Percentiles rank a stretch among this genome's conserved stretches.
Conservation (phyloP, 2,797 vertebrate species). For the Peromyscus nudipes region DNA sequence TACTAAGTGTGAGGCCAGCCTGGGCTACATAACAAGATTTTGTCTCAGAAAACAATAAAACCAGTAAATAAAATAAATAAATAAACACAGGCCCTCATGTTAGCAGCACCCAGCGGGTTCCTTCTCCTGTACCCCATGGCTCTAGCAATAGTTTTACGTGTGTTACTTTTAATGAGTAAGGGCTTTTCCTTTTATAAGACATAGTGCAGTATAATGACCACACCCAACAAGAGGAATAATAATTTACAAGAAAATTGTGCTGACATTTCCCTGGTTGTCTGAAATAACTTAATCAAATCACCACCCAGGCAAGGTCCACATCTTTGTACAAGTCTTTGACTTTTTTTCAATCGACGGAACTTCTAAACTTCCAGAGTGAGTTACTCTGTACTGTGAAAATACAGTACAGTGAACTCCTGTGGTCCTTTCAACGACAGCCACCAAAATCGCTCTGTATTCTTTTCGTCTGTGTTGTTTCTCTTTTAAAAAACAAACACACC, state of each 20-base stretch:
- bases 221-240: background rate
- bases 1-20: background rate
- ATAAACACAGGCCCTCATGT: background rate
- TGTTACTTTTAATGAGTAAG: background rate
- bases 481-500: background rate
- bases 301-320: background rate
- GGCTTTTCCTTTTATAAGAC: background rate
- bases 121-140: background rate
- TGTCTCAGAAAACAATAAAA: background rate
- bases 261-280: background rate
- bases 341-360: background rate
- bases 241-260: background rate
- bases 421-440: background rate
- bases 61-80: background rate
- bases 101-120: background rate
- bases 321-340: background rate
- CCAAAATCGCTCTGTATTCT: background rate
- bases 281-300: slow-evolving; percentile 45
- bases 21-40: background rate
- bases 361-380: slow-evolving; percentile 51
- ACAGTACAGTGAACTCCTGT: background rate
- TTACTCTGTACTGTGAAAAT: background rate
- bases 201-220: background rate
- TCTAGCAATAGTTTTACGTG: background rate
- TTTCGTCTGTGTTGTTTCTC: background rate